These are phyloP conservation scores for Tricholaema leucomelas DNA, from an alignment of 2,113 vertebrate species.

Conservation along the genomic window DNA sequence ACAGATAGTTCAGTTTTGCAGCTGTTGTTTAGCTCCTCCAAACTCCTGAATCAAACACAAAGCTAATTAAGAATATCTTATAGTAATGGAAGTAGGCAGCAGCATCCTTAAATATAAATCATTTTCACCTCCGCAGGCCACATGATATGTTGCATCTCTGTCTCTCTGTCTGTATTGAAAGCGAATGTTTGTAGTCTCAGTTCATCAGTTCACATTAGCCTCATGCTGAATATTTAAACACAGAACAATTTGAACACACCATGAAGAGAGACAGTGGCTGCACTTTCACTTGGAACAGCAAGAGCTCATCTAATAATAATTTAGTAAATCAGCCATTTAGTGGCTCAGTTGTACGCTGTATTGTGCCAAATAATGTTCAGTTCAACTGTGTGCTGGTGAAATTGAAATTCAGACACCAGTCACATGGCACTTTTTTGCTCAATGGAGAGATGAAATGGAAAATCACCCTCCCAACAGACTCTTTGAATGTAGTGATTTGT, in stretches of 20 bases:
- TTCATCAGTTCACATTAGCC: slow-evolving; percentile 89
- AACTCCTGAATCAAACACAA: slow-evolving; percentile 62
- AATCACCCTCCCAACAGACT: slow-evolving; percentile 58
- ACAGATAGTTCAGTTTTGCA: neutral
- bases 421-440: slow-evolving; percentile 63
- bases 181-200: slow-evolving; percentile 84
- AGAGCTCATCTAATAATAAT: slow-evolving; percentile 84
- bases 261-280: slow-evolving; percentile 79
- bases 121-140: slow-evolving; percentile 76
- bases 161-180: slow-evolving; percentile 75
- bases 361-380: slow-evolving; percentile 80
- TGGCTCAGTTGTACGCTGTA: slow-evolving; percentile 74
- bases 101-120: slow-evolving; percentile 79
- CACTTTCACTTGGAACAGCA: slow-evolving; percentile 81
- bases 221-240: slow-evolving; percentile 90
- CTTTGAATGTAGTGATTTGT: slow-evolving; percentile 67
- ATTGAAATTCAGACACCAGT: slow-evolving; percentile 74
- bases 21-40: neutral
- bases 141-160: slow-evolving; percentile 75
- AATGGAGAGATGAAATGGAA: slow-evolving; percentile 68
- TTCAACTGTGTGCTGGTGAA: slow-evolving; percentile 66
- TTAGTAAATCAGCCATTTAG: slow-evolving; percentile 87
- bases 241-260: slow-evolving; percentile 85
- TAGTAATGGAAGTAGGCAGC: slow-evolving; percentile 73
- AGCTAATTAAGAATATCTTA: slow-evolving; percentile 75